Evolutionary conservation across 2,113 vertebrate species (phyloP).

Genomic region (Ammodytes dubius): DNA sequence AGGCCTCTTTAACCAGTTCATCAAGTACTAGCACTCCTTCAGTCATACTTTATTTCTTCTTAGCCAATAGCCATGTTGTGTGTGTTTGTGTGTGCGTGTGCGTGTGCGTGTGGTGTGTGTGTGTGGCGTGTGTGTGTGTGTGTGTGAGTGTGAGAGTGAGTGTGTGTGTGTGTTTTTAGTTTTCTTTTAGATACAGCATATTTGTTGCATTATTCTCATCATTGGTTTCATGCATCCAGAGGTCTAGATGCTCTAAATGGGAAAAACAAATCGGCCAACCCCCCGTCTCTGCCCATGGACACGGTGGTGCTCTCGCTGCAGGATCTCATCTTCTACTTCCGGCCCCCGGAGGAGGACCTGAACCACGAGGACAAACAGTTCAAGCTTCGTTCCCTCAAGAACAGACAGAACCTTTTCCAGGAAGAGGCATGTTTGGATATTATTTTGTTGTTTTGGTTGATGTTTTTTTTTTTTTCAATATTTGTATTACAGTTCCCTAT

Average conservation of each 20-base stretch:
- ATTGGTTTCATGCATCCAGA: constrained; percentile 71
- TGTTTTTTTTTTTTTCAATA: background rate
- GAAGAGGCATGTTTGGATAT: constrained; percentile 82
- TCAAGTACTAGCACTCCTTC: constrained; percentile 84
- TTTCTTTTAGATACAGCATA: background rate
- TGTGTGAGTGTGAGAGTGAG: too few species aligned
- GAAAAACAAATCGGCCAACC: constrained; percentile 86
- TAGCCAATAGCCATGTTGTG: background rate
- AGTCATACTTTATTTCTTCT: background rate
- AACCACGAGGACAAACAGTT: constrained; percentile 94
- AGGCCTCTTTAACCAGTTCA: constrained; percentile 92
- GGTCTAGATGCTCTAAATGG: constrained; percentile 91
- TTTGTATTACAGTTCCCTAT: background rate
- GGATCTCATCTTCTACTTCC: constrained; percentile 93
- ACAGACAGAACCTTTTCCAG: constrained; percentile 94
- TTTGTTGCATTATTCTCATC: background rate
- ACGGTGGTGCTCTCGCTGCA: constrained; percentile 91
- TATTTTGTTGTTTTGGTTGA: background rate
- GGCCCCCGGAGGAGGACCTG: constrained; percentile 92
- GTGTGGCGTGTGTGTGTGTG: too few species aligned
- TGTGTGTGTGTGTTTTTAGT: background rate
- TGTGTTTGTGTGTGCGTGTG: too few species aligned
- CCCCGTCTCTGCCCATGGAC: constrained; percentile 88
- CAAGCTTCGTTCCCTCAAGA: constrained; percentile 92
- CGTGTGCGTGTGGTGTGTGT: too few species aligned